phyloP scores from a whole-genome alignment of 2,888 invertebrate genomes.

The Hyles lineata region DNA sequence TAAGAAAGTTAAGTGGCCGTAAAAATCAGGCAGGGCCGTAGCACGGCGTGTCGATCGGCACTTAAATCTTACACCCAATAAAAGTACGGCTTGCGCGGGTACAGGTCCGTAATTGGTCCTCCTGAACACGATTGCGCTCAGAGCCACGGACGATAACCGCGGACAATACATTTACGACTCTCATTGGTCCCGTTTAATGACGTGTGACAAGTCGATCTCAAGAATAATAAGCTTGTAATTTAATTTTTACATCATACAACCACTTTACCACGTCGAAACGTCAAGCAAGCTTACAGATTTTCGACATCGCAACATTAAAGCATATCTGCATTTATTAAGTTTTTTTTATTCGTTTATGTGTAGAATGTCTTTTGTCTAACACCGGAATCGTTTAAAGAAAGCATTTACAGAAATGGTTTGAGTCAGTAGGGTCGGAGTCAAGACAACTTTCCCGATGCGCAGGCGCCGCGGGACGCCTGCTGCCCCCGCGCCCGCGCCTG shows the following conservation, averaged over 20 bases:
- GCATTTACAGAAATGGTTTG: conserved; percentile 16
- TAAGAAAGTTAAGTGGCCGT: conserved; percentile 68
- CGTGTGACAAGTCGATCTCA: conserved; percentile 73
- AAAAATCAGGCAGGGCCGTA: conserved; percentile 73
- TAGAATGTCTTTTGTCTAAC: no score
- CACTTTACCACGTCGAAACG: background rate
- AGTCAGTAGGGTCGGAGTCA: conserved; percentile 21
- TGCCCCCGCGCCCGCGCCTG: conserved; percentile 57
- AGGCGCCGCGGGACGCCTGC: conserved; percentile 69
- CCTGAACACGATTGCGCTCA: conserved; percentile 67
- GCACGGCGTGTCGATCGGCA: conserved; percentile 78
- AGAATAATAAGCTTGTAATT: conserved; percentile 79
- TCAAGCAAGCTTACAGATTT: background rate
- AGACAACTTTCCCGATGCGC: conserved; percentile 37
- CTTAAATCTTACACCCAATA: conserved; percentile 84
- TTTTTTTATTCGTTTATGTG: background rate
- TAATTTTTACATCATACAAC: conserved; percentile 71
- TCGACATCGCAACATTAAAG: background rate
- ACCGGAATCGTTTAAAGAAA: background rate
- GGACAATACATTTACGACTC: conserved; percentile 77
- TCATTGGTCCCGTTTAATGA: conserved; percentile 81
- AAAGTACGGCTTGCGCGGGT: conserved; percentile 74
- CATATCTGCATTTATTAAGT: background rate
- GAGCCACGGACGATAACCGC: conserved; percentile 58
- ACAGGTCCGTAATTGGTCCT: conserved; percentile 79